Evolutionary conservation across 2,797 vertebrate species (phyloP).

Genomic region (Micromesistius poutassou): DNA sequence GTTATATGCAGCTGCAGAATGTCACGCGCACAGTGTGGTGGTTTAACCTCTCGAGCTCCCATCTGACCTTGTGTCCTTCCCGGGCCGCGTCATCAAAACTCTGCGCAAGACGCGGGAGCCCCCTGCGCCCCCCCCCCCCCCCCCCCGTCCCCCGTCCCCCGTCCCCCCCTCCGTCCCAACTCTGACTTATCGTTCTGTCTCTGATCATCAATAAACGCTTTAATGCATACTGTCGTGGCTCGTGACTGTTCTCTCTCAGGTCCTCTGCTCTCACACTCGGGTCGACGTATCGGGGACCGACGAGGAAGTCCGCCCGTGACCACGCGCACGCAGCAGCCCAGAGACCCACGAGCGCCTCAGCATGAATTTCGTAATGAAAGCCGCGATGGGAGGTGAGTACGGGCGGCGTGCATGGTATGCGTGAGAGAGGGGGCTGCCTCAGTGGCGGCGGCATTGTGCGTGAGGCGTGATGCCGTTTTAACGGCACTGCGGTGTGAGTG

Average conservation of each 20-base stretch:
- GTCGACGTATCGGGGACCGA: background rate
- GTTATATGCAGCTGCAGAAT: too few relatives aligned
- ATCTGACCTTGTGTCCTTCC: background rate
- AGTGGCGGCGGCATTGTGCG: too few relatives aligned
- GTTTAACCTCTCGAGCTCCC: background rate
- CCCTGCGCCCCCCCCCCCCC: too few relatives aligned
- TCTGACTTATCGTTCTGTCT: too few relatives aligned
- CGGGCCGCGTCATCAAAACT: background rate
- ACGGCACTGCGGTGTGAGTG: conserved; percentile 64
- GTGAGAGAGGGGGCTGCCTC: too few relatives aligned
- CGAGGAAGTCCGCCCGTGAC: conserved; percentile 2
- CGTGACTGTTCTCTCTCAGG: background rate
- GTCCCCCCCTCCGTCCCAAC: too few relatives aligned
- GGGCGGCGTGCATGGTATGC: conserved; percentile 23
- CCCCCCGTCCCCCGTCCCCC: background rate
- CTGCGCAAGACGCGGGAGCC: too few relatives aligned
- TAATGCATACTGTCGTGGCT: background rate
- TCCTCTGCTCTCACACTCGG: too few relatives aligned
- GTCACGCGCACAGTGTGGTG: background rate
- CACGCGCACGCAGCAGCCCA: conserved; percentile 58
- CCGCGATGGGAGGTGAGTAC: conserved; percentile 91
- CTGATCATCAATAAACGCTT: background rate
- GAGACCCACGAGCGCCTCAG: conserved; percentile 72
- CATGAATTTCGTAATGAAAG: conserved; percentile 97
- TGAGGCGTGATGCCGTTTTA: conserved; percentile 47